phyloP scores from a whole-genome alignment of 2,113 vertebrate species.

The Accipiter cooperii region DNA sequence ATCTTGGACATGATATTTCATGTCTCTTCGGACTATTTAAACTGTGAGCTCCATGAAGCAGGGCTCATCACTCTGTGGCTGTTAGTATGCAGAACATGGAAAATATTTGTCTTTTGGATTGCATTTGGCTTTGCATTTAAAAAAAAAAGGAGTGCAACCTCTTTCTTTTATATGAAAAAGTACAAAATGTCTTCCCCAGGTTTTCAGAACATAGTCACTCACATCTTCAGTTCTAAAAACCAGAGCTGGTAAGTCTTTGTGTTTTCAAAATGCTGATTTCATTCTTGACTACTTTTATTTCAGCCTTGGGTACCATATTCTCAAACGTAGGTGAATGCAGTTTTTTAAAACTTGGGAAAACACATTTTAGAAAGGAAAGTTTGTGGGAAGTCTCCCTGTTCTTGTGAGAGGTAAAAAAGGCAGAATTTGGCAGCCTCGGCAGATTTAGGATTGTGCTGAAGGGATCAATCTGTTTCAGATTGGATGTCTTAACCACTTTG shows the following conservation, averaged over 20 bases:
- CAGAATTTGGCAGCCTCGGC: background rate
- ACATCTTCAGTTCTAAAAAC: background rate
- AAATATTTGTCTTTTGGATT: background rate
- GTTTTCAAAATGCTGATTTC: background rate
- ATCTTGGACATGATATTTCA: background rate
- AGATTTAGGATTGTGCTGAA: background rate
- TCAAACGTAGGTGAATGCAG: background rate
- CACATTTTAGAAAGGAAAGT: background rate
- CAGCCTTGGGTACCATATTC: background rate
- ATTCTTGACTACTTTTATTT: background rate
- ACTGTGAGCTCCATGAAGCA: background rate
- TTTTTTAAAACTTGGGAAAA: background rate
- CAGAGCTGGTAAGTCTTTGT: background rate
- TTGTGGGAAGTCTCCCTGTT: constrained; percentile 1
- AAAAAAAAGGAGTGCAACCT: background rate
- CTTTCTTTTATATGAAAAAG: background rate
- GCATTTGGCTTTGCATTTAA: background rate
- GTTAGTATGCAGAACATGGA: background rate
- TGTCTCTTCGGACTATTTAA: background rate
- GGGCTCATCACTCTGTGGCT: background rate
- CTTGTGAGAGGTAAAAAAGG: background rate
- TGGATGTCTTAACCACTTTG: background rate
- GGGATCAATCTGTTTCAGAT: background rate
- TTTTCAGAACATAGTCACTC: background rate
- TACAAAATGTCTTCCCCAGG: background rate